phyloP scores from a whole-genome alignment of 2,888 invertebrate genomes.

The Tipula confusa region DNA sequence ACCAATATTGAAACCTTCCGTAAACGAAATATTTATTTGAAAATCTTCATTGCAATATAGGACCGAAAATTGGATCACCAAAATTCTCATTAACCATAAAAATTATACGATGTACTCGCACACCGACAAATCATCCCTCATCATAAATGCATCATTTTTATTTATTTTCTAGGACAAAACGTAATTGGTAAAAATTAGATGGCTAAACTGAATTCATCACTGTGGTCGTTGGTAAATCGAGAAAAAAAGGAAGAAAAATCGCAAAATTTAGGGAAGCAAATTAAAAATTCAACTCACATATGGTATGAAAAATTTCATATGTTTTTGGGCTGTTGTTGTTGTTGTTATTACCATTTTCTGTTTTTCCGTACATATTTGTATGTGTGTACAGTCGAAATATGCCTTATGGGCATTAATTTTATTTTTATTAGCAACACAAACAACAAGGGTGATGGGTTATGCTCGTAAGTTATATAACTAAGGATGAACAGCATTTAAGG shows the following conservation, averaged over 20 bases:
- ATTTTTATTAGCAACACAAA: not conserved
- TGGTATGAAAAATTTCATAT: not conserved
- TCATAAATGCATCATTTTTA: too few relatives aligned
- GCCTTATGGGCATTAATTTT: slow-evolving; percentile 6
- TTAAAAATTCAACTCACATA: not conserved
- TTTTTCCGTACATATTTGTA: not conserved
- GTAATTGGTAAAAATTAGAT: slow-evolving; percentile 20
- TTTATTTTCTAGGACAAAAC: not conserved
- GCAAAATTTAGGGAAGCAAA: not conserved
- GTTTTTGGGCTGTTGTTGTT: not conserved
- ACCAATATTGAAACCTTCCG: too few relatives aligned
- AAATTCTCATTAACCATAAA: too few relatives aligned
- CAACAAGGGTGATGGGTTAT: not conserved
- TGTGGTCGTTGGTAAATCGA: too few relatives aligned
- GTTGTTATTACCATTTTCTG: not conserved
- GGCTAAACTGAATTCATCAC: not conserved
- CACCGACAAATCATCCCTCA: too few relatives aligned
- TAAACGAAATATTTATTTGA: too few relatives aligned
- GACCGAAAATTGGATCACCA: too few relatives aligned
- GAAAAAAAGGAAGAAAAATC: too few relatives aligned
- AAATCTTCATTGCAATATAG: too few relatives aligned
- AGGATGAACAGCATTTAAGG: slow-evolving; percentile 6
- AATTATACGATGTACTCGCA: too few relatives aligned
- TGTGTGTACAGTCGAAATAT: not conserved
- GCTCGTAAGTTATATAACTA: not conserved